A percentile compares a stretch with the other conserved stretches of the same genome.
Conservation (phyloP, 1,140 invertebrate genomes). For the Hydropsyche tenuis region DNA sequence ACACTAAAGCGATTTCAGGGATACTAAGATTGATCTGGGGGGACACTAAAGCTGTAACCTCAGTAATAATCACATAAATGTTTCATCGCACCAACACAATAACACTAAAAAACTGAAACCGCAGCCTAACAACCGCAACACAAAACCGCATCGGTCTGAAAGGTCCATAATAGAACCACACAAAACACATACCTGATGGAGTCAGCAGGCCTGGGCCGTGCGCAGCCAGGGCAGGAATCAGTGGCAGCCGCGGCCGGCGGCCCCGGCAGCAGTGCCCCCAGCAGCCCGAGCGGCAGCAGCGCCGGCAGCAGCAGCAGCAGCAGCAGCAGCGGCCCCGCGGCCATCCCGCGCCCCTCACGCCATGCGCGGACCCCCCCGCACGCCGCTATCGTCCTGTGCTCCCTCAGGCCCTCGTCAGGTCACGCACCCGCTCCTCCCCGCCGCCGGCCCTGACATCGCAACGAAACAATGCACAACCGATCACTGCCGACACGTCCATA, state of each 20-base stretch:
- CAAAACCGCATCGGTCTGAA: no score
- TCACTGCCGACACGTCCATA: no score
- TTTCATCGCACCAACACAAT: no score
- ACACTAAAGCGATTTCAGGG: no score
- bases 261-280: constrained; percentile 23
- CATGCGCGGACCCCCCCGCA: constrained; percentile 16
- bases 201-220: constrained; percentile 45
- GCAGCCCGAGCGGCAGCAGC: constrained; percentile 29
- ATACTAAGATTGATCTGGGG: no score
- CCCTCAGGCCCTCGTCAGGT: not conserved
- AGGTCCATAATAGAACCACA: no score
- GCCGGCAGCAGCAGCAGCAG: constrained; percentile 37
- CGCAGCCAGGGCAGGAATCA: constrained; percentile 44
- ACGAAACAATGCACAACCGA: not conserved
- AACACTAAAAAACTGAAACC: no score
- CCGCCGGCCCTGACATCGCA: not conserved
- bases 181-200: constrained; percentile 51
- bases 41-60: no score
- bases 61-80: no score
- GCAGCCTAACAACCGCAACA: no score
- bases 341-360: constrained; percentile 33
- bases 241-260: constrained; percentile 12
- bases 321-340: constrained; percentile 35
- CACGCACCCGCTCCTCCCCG: not conserved
- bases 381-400: not conserved